phyloP scores from a whole-genome alignment of 2,888 invertebrate species.

The Xestia c-nigrum region DNA sequence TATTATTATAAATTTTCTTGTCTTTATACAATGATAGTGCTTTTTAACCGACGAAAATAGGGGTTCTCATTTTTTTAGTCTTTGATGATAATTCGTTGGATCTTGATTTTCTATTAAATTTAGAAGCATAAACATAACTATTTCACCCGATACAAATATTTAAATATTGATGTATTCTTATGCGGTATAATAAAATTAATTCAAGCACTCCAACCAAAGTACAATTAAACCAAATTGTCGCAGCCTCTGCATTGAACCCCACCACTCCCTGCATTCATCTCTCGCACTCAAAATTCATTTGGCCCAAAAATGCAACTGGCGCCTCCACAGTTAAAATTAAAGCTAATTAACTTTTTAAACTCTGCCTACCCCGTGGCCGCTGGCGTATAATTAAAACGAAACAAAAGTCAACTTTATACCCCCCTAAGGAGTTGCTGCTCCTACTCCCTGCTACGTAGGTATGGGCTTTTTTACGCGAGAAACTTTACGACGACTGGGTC shows the following conservation, averaged over 20 bases:
- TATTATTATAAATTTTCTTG: neutral
- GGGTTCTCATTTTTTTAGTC: neutral
- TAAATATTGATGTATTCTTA: neutral
- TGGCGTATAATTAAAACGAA: constrained; percentile 85
- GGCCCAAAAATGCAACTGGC: constrained; percentile 60
- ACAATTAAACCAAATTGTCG: constrained; percentile 40
- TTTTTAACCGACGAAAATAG: no score
- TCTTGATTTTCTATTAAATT: neutral
- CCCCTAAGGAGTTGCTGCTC: constrained; percentile 77
- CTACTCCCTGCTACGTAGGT: constrained; percentile 31
- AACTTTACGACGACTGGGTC: constrained; percentile 56
- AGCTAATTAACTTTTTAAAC: constrained; percentile 88
- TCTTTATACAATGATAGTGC: neutral
- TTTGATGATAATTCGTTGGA: neutral
- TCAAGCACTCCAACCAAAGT: constrained; percentile 14
- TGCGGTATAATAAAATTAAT: neutral
- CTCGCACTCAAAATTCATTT: constrained; percentile 55
- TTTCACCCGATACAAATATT: neutral
- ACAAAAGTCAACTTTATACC: constrained; percentile 85
- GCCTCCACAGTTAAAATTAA: constrained; percentile 84
- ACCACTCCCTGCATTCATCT: constrained; percentile 31
- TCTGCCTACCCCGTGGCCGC: constrained; percentile 74
- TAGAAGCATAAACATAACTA: neutral
- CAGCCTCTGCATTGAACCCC: constrained; percentile 1
- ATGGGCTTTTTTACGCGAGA: constrained; percentile 66